Conservation (phyloP, 2,797 vertebrate species). For the Synanceia verrucosa region DNA sequence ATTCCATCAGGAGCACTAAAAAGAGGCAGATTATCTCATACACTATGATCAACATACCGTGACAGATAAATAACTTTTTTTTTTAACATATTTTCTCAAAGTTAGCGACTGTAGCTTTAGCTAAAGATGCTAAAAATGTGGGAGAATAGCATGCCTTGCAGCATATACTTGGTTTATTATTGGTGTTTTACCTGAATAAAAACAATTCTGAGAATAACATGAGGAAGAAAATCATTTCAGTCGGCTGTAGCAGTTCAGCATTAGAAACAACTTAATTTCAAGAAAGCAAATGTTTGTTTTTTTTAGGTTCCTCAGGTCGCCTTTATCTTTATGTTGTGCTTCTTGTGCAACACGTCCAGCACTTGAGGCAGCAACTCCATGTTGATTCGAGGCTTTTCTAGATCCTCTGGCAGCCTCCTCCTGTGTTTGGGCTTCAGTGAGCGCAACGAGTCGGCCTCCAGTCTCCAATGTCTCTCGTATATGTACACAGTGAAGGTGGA, state of each 20-base stretch:
- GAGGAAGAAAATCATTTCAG: neutral
- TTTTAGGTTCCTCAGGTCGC: constrained; percentile 45
- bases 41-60: neutral
- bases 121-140: too few species aligned
- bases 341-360: constrained; percentile 74
- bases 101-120: too few species aligned
- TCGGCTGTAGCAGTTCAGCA: neutral
- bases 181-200: neutral
- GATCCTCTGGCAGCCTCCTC: constrained; percentile 45
- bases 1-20: neutral
- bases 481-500: constrained; percentile 75
- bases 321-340: constrained; percentile 83
- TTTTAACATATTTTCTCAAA: too few species aligned
- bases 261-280: neutral
- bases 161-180: too few species aligned
- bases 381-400: constrained; percentile 57
- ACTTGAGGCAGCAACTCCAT: constrained; percentile 82
- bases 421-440: constrained; percentile 77
- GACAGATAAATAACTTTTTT: too few species aligned
- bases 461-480: constrained; percentile 58
- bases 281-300: constrained; percentile 4
- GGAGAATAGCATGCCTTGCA: too few species aligned
- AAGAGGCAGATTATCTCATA: neutral
- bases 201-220: neutral
- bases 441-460: constrained; percentile 49